Conservation (phyloP, 2,113 vertebrate species). For the Alethe diademata region DNA sequence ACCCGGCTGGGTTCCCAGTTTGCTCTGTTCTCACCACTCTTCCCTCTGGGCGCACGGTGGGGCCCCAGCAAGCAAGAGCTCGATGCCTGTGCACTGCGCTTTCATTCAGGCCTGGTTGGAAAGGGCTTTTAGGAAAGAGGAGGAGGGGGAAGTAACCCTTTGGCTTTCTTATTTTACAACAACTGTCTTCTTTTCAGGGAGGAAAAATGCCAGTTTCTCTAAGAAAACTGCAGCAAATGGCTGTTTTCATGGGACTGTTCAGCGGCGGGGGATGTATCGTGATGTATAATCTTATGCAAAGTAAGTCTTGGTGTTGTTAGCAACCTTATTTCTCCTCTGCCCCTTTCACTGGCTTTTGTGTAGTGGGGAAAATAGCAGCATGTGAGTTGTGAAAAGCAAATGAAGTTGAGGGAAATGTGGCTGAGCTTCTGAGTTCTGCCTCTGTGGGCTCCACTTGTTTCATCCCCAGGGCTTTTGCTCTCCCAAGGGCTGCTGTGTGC, state of each 20-base stretch:
- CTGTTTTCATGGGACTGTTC: constrained; percentile 80
- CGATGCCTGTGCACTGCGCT: background rate
- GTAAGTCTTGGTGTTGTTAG: constrained; percentile 61
- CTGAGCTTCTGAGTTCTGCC: background rate
- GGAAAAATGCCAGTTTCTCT: constrained; percentile 75
- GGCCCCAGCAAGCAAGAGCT: background rate
- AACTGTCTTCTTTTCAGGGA: constrained; percentile 46
- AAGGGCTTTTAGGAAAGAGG: background rate
- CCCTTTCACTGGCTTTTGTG: constrained; percentile 10
- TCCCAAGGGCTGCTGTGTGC: background rate
- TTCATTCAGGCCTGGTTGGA: constrained; percentile 24
- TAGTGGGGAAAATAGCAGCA: background rate
- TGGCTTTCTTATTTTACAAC: constrained; percentile 16
- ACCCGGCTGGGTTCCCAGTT: background rate
- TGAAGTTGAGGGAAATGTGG: background rate
- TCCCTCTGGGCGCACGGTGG: background rate
- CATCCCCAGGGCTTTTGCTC: background rate
- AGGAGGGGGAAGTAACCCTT: background rate
- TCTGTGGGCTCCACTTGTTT: background rate
- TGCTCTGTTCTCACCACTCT: constrained; percentile 16
- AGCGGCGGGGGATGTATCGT: constrained; percentile 70
- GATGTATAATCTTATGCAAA: constrained; percentile 85
- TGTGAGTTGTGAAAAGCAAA: background rate
- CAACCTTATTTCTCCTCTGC: constrained; percentile 10
- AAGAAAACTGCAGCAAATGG: constrained; percentile 77